phyloP scores from a whole-genome alignment of 2,797 vertebrate genomes.

The Pseudochaenichthys georgianus region DNA sequence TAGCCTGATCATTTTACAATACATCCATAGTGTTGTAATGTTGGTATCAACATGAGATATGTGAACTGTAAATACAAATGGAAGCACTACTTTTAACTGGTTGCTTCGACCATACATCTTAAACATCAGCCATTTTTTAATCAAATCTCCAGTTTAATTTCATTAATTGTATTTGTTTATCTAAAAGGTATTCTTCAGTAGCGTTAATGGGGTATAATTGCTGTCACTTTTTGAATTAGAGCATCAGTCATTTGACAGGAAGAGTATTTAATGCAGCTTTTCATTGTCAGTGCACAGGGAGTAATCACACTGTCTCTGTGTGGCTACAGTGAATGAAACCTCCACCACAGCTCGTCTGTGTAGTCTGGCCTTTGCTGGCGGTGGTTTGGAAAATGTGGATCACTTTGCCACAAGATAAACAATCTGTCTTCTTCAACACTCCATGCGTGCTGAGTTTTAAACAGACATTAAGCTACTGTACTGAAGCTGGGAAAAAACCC shows the following conservation, averaged over 20 bases:
- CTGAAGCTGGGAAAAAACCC: neutral
- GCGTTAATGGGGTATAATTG: neutral
- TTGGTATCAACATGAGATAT: too few relatives aligned
- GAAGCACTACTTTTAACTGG: neutral
- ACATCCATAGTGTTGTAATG: too few relatives aligned
- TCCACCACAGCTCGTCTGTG: conserved; percentile 13
- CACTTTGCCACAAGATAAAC: conserved; percentile 23
- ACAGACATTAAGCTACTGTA: neutral
- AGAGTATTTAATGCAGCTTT: neutral
- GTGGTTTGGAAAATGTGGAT: conserved; percentile 5
- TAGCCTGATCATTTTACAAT: too few relatives aligned
- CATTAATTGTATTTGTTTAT: neutral
- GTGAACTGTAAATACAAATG: too few relatives aligned
- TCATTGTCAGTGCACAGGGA: neutral
- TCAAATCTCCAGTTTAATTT: neutral
- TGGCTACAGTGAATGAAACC: conserved; percentile 2
- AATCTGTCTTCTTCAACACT: neutral
- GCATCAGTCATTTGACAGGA: conserved; percentile 1
- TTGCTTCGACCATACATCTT: neutral
- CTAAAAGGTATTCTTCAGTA: neutral
- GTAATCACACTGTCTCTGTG: conserved; percentile 1
- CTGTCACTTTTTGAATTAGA: neutral
- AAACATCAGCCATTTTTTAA: neutral
- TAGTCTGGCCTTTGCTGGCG: conserved; percentile 10
- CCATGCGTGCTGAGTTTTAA: neutral